phyloP scores from a whole-genome alignment of 2,797 vertebrate genomes.

The Acomys russatus region DNA sequence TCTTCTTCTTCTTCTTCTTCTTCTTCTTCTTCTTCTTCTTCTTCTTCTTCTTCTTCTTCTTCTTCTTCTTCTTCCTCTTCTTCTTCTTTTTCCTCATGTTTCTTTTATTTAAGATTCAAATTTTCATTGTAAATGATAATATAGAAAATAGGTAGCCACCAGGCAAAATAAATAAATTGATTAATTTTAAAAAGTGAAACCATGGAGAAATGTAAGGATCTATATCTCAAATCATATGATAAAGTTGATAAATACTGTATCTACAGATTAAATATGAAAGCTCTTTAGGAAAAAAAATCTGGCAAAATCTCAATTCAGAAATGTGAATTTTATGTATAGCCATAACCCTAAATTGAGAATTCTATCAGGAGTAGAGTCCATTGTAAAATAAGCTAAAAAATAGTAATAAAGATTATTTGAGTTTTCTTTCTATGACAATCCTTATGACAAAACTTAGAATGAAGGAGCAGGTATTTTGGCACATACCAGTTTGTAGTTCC shows the following conservation, averaged over 20 bases:
- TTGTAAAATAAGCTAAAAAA: neutral
- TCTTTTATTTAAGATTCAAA: slow-evolving; percentile 34
- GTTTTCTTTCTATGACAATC: neutral
- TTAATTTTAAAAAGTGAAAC: neutral
- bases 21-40: too few species aligned
- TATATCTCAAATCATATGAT: neutral
- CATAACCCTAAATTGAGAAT: neutral
- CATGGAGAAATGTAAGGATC: neutral
- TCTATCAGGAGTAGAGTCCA: neutral
- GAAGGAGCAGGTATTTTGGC: neutral
- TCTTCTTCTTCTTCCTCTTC: too few species aligned
- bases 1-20: too few species aligned
- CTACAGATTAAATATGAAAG: neutral
- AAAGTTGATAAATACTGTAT: slow-evolving; percentile 27
- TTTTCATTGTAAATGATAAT: neutral
- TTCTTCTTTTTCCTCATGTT: too few species aligned
- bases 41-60: too few species aligned
- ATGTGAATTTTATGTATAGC: neutral
- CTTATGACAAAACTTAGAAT: neutral
- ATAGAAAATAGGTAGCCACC: neutral
- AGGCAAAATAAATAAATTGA: neutral
- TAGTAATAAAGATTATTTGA: neutral
- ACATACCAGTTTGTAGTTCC: too few species aligned
- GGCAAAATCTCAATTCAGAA: slow-evolving; percentile 1
- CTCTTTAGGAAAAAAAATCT: slow-evolving; percentile 6